Percentiles rank a stretch among this genome's conserved stretches.
phyloP scores from a whole-genome alignment of 2,797 vertebrate genomes.

The Manis crassicaudata region DNA sequence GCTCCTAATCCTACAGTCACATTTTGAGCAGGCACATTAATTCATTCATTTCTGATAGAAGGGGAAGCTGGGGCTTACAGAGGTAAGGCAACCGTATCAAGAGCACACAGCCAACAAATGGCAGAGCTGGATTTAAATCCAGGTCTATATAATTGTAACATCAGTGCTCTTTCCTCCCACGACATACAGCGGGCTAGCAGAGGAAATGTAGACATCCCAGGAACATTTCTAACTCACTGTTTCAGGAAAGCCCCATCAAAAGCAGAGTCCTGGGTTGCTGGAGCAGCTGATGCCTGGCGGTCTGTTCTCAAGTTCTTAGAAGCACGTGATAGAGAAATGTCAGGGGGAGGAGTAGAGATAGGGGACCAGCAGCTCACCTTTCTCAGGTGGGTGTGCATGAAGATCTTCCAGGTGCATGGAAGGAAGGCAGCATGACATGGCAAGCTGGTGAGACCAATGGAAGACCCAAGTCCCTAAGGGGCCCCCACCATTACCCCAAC shows the following conservation, averaged over 20 bases:
- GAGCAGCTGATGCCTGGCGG: background rate
- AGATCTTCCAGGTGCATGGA: background rate
- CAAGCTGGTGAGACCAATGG: background rate
- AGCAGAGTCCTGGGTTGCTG: background rate
- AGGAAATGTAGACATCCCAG: background rate
- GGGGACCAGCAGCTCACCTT: background rate
- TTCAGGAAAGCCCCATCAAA: background rate
- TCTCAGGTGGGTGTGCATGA: background rate
- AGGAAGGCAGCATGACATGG: background rate
- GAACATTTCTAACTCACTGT: background rate
- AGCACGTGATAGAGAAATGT: background rate
- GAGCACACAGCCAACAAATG: background rate
- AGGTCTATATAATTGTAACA: background rate
- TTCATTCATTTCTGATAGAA: background rate
- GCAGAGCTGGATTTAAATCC: background rate
- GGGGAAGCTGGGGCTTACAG: background rate
- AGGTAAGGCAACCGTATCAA: background rate
- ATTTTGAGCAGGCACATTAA: background rate
- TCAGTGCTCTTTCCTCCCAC: background rate
- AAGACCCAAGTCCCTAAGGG: no score
- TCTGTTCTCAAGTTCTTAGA: background rate
- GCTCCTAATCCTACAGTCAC: background rate
- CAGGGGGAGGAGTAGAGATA: background rate
- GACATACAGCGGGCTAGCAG: fast-evolving
- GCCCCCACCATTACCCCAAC: background rate